Evolutionary conservation across 2,113 vertebrate species (phyloP).

Genomic region (Protobothrops flavoviridis): DNA sequence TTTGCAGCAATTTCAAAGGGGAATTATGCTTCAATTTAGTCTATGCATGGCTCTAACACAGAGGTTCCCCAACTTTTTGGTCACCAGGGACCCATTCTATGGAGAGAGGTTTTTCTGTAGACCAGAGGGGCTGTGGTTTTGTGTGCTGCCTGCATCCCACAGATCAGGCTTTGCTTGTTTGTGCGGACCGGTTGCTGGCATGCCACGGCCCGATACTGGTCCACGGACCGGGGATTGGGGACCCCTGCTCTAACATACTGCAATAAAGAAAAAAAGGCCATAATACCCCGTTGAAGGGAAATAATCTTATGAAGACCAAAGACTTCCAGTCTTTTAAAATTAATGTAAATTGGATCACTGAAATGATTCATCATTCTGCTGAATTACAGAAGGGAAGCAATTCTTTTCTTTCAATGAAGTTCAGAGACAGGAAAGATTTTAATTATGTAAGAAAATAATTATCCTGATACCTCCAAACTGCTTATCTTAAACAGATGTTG

Average conservation of each 20-base stretch:
- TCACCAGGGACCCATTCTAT: no score
- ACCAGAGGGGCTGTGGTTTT: no score
- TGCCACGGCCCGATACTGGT: no score
- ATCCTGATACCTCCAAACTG: not conserved
- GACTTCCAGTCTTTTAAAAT: not conserved
- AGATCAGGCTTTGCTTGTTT: no score
- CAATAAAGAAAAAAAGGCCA: slow-evolving; percentile 6
- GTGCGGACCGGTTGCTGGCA: no score
- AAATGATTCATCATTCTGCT: not conserved
- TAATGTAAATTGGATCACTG: not conserved
- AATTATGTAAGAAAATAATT: not conserved
- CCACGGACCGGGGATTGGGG: no score
- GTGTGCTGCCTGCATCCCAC: no score
- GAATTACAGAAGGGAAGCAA: rapidly evolving
- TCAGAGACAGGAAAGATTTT: not conserved
- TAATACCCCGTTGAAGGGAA: slow-evolving; percentile 17
- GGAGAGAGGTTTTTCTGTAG: no score
- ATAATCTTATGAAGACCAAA: slow-evolving; percentile 11
- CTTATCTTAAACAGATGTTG: not conserved
- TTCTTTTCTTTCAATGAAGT: not conserved
- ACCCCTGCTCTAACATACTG: rapidly evolving
- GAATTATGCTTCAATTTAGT: slow-evolving; percentile 21
- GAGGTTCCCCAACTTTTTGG: no score
- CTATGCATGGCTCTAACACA: not conserved
- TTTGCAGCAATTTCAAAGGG: not conserved